Evolutionary conservation across 2,888 invertebrate genomes (phyloP), one percentile per base, ranked within the genome.

Genomic region (Hedychridium roseum): DNA sequence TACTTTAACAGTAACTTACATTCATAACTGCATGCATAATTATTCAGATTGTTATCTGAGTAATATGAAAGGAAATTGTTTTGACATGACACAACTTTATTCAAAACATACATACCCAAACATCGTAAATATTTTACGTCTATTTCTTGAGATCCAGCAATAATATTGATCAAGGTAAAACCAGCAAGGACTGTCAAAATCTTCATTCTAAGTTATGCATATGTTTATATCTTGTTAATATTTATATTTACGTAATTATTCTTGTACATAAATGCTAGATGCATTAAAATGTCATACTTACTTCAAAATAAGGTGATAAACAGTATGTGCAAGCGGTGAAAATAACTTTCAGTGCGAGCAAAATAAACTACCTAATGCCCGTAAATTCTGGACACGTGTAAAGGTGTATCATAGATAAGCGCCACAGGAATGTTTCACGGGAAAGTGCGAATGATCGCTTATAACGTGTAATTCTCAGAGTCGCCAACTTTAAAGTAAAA

Each of bases 71-170:
- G 43, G 26, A 26, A 45, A 44, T 36, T 15, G 2, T 20, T 27
- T 14, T 15, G 28, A 34, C 6, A 15, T 28, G 51, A 37, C 27
- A 15, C 16, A 17, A 16, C 16, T 27, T 12, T 27, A 14, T 40
- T 4, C 5, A 23, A 23, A 23, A 16, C 39, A 31, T 38, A 46
- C 73, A 71, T 75, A 82, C 83, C 82, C 63, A 82, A 76, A 71
- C 83, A 83, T 65, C 70, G 71, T 15, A 81, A 68, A 62, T 80
- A 76, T 35, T 76, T 73, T 32, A 70, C 65, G 58, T 82, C 76
- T 41, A 82, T 70, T 53, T 79, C 73, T 15, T 54, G 43, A 17
- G 45, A 7, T 17, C 47, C 27, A 7, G 47, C 60, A 34, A 17
- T 20, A 35, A 17, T 31, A 16, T 23, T 32, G 16, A 30, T 15